Evolutionary conservation across 2,113 vertebrate genomes (phyloP), one percentile per base, ranked within the genome.

Genomic region (Carettochelys insculpta): DNA sequence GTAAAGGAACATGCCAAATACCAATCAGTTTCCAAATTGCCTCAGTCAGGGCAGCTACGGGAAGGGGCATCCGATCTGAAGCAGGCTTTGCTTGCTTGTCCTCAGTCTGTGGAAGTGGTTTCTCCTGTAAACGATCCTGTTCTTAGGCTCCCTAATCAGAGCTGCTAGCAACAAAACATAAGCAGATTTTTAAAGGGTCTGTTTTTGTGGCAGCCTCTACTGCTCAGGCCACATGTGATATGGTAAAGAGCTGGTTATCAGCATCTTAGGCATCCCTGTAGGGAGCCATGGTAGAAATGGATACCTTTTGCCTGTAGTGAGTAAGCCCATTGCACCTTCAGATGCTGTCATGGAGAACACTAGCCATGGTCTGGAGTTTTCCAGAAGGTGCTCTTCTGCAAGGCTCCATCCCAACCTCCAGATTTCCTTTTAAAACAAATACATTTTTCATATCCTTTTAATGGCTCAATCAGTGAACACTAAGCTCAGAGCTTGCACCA

Each of bases 321-420:
- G 65, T 1, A 29, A 50, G 13, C n/a, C 85, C 9, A 0, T 45
- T 6, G 90, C 47, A 71, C 51, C 87, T 89, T 22, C 65, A 11
- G 90, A 84, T 20, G 90, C 87, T 94, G 92, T 92, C 92, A 85
- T 29, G 3, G 3, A 2, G 25, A 4, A 0, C 34, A n/a, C n/a
- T 34, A 51, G 91, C 96, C 94, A 48, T 84, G 29, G 88, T 94
- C 92, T 87, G 94, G 96, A 95, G 95, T 68, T 68, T 34, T 65
- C 31, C 58, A 65, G 31, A n/a, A 31, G 27, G 14, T 65, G 34
- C 94, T 90, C 88, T 92, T 92, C 90, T 92, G 58, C 90, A 84
- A 8, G 82, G 68, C 83, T 82, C 54, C 0, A 0, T n/a, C 88
- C n/a, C 80, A 65, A 34, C 80, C 73, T 5, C 14, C 0, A 0